Percentiles rank a stretch among this genome's conserved stretches.
These are phyloP conservation scores for Tetheella fluctuosa DNA, from an alignment of 2,888 invertebrate genomes.

Conservation along the genomic window DNA sequence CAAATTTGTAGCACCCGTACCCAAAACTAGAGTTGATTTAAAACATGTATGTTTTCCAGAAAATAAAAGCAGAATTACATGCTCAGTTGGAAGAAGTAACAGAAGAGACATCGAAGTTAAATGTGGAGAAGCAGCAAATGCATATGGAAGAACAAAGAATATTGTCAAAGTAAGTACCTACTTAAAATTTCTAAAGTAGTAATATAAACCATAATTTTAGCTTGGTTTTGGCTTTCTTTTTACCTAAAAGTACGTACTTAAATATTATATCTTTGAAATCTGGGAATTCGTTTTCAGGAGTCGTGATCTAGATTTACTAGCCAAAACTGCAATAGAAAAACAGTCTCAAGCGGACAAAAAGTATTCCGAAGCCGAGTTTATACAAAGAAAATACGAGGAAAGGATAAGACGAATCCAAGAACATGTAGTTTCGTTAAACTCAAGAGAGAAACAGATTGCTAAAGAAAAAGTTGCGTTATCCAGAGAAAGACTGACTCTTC, in stretches of 20 bases:
- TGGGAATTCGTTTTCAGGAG: constrained; percentile 56
- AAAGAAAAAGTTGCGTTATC: constrained; percentile 85
- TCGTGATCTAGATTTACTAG: constrained; percentile 80
- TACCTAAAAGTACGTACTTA: too few species aligned
- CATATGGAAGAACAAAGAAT: constrained; percentile 76
- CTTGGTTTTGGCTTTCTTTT: too few species aligned
- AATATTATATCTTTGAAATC: background rate
- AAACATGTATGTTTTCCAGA: constrained; percentile 47
- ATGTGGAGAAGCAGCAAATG: constrained; percentile 70
- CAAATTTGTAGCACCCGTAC: too few species aligned
- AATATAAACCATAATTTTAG: background rate
- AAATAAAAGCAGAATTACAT: constrained; percentile 73
- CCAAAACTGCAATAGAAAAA: constrained; percentile 83
- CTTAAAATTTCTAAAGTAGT: background rate
- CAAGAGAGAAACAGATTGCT: constrained; percentile 85
- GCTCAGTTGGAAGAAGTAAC: constrained; percentile 72
- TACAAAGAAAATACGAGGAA: constrained; percentile 83
- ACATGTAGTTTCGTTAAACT: constrained; percentile 80
- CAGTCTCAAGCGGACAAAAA: constrained; percentile 84
- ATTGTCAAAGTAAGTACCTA: constrained; percentile 63
- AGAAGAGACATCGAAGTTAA: constrained; percentile 70
- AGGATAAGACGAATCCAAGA: constrained; percentile 83
- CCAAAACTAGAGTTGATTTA: too few species aligned
- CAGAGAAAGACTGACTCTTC: constrained; percentile 82
- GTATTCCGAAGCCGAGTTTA: constrained; percentile 80